A percentile compares a stretch with the other conserved stretches of the same genome.
Conservation (phyloP, 2,113 vertebrate genomes). For the Macquaria ambigua region DNA sequence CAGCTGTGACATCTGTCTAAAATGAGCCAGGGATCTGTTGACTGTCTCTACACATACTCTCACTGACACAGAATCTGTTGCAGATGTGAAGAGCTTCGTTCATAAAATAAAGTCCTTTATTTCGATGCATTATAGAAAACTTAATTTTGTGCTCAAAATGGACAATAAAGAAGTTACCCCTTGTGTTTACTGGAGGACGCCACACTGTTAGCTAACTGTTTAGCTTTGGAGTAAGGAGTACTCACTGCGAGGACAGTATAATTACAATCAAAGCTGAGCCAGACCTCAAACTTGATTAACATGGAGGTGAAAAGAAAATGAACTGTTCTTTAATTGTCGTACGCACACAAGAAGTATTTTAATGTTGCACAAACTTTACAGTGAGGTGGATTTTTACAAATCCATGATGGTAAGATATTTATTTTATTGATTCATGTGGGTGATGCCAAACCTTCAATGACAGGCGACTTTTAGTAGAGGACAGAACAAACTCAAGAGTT, state of each 20-base stretch:
- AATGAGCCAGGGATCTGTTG: background rate
- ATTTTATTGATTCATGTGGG: slow-evolving; percentile 33
- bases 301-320: background rate
- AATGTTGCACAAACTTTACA: background rate
- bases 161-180: background rate
- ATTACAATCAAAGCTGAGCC: background rate
- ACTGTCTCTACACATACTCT: background rate
- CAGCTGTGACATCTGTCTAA: slow-evolving; percentile 37
- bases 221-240: background rate
- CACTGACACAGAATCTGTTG: background rate
- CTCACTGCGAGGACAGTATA: background rate
- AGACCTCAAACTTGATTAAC: slow-evolving; percentile 3
- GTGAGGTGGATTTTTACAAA: background rate
- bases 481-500: slow-evolving; percentile 22
- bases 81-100: background rate
- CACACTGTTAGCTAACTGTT: background rate
- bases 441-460: slow-evolving; percentile 38
- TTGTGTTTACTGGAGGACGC: background rate
- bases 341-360: background rate
- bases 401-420: background rate
- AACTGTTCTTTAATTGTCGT: background rate
- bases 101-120: background rate
- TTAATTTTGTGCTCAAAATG: slow-evolving; percentile 10
- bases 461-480: slow-evolving; percentile 40
- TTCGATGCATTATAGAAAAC: background rate